These are phyloP conservation scores for Yponomeuta evonymella DNA, from an alignment of 2,888 invertebrate genomes.

Conservation along the genomic window DNA sequence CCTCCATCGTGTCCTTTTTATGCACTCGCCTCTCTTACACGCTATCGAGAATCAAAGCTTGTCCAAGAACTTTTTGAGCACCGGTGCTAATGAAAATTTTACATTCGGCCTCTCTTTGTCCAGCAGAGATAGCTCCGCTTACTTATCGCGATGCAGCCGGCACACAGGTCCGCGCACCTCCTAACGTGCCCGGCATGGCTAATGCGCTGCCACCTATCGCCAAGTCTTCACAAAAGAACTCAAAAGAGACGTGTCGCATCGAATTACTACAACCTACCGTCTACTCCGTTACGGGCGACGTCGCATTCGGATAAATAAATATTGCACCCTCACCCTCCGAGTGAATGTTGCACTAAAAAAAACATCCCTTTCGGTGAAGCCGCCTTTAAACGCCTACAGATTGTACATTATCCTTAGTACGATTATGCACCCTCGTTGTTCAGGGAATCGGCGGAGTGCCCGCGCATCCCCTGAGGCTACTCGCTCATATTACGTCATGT, in stretches of 20 bases:
- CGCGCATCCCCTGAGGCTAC: slow-evolving; percentile 61
- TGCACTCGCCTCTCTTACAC: slow-evolving; percentile 66
- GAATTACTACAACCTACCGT: slow-evolving; percentile 59
- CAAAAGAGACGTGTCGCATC: slow-evolving; percentile 45
- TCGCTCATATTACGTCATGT: slow-evolving; percentile 73
- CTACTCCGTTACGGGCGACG: slow-evolving; percentile 62
- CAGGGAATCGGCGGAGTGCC: slow-evolving; percentile 70
- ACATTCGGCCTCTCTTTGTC: slow-evolving; percentile 67
- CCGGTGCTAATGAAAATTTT: slow-evolving; percentile 72
- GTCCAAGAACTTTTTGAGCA: slow-evolving; percentile 62
- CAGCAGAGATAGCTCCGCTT: slow-evolving; percentile 50
- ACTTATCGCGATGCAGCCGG: slow-evolving; percentile 59
- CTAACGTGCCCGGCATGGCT: slow-evolving; percentile 60
- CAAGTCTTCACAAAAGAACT: slow-evolving; percentile 30
- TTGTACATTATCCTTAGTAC: slow-evolving; percentile 77
- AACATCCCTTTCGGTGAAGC: slow-evolving; percentile 75
- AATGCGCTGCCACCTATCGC: slow-evolving; percentile 36
- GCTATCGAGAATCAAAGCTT: slow-evolving; percentile 71
- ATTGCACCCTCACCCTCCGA: slow-evolving; percentile 74
- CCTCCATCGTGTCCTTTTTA: slow-evolving; percentile 70
- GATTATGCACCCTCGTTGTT: slow-evolving; percentile 76
- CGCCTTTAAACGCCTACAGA: slow-evolving; percentile 77
- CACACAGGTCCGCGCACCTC: slow-evolving; percentile 46
- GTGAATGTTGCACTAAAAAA: slow-evolving; percentile 70
- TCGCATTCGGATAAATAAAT: slow-evolving; percentile 71